A percentile compares a stretch with the other conserved stretches of the same genome.
Conservation (phyloP, 1,140 invertebrate species). For the Calosoma granatense region DNA sequence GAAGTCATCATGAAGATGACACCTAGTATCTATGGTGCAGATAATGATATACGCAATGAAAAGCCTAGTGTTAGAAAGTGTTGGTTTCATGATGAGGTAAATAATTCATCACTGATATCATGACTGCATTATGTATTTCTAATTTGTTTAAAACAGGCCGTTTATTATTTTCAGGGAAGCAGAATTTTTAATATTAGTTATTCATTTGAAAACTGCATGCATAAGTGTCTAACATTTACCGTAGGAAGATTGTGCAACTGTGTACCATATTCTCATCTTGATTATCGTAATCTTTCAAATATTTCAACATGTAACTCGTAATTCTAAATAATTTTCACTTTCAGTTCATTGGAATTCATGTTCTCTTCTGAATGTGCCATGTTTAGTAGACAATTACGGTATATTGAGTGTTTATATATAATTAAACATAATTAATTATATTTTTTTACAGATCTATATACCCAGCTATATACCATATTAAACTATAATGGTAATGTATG, state of each 20-base stretch:
- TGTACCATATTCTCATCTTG: slow-evolving; percentile 15
- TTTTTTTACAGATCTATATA: neutral
- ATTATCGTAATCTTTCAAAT: slow-evolving; percentile 10
- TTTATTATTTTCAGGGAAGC: slow-evolving; percentile 13
- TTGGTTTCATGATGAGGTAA: slow-evolving; percentile 16
- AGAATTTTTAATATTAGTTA: slow-evolving; percentile 13
- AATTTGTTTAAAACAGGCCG: too few relatives aligned
- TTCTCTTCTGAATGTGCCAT: slow-evolving; percentile 14
- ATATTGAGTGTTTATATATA: neutral
- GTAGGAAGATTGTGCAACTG: slow-evolving; percentile 14
- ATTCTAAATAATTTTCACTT: slow-evolving; percentile 4
- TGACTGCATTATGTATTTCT: neutral
- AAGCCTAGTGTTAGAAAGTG: slow-evolving; percentile 12
- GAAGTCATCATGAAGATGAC: neutral
- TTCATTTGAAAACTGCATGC: slow-evolving; percentile 16
- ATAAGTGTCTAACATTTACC: slow-evolving; percentile 13
- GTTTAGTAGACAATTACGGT: slow-evolving; percentile 13
- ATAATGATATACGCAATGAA: slow-evolving; percentile 8
- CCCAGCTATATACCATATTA: slow-evolving; percentile 10
- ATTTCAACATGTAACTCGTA: neutral
- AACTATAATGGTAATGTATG: slow-evolving; percentile 7
- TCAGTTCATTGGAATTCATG: slow-evolving; percentile 14
- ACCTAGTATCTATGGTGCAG: slow-evolving; percentile 7
- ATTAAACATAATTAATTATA: slow-evolving; percentile 1
- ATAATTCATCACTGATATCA: neutral